These are phyloP conservation scores for Elaphurus davidianus DNA, from an alignment of 2,113 vertebrate species.

Conservation along the genomic window DNA sequence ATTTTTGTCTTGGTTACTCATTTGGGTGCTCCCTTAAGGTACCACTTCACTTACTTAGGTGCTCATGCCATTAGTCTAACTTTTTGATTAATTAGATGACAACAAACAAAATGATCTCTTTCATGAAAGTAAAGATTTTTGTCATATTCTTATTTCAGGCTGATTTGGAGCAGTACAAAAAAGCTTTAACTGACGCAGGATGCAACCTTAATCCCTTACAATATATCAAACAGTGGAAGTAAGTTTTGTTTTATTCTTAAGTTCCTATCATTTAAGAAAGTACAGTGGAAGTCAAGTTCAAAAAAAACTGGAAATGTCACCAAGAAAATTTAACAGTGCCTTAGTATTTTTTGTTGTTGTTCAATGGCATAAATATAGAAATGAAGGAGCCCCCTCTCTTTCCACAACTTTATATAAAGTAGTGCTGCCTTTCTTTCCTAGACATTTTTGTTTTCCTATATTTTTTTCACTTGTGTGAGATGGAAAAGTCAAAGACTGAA, in stretches of 20 bases:
- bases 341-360: not conserved
- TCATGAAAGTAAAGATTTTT: constrained; percentile 32
- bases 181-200: constrained; percentile 90
- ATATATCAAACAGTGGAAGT: constrained; percentile 99
- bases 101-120: not conserved
- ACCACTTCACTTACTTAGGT: not conserved
- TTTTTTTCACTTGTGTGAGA: not conserved
- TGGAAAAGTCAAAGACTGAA: not conserved
- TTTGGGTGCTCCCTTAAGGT: not conserved
- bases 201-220: constrained; percentile 94
- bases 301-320: constrained; percentile 7
- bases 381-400: not conserved
- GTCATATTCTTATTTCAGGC: constrained; percentile 83
- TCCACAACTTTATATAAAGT: not conserved
- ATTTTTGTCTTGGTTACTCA: not conserved
- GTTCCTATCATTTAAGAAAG: not conserved
- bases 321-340: not conserved
- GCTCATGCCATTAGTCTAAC: not conserved
- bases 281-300: not conserved
- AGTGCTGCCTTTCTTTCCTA: not conserved
- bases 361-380: not conserved
- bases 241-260: constrained; percentile 78
- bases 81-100: not conserved
- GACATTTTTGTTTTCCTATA: not conserved
- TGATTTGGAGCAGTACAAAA: constrained; percentile 97